Percentiles rank a stretch among this genome's conserved stretches.
These are phyloP conservation scores for Stegodyphus mimosarum DNA, from an alignment of 1,140 invertebrate species.

Conservation along the genomic window DNA sequence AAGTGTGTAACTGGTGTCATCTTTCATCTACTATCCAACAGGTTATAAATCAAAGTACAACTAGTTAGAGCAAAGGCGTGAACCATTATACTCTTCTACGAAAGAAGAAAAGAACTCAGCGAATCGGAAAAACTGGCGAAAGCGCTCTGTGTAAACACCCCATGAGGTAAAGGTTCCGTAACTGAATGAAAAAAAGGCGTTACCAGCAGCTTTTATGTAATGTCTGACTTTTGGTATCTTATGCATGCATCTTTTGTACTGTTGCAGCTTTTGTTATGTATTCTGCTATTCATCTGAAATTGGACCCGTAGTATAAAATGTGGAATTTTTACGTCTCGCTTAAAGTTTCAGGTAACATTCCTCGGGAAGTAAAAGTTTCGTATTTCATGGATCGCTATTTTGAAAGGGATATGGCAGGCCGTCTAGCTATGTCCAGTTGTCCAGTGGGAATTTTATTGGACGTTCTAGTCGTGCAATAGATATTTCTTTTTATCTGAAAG, in stretches of 20 bases:
- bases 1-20: conserved; percentile 2
- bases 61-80: background rate
- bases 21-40: background rate
- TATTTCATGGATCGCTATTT: background rate
- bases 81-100: background rate
- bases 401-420: background rate
- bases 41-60: background rate
- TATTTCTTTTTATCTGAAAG: too few species aligned
- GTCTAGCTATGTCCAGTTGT: too few species aligned
- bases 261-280: background rate
- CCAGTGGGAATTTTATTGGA: too few species aligned
- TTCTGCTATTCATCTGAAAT: conserved; percentile 12
- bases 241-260: background rate
- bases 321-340: background rate
- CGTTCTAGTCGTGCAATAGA: too few species aligned
- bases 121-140: conserved; percentile 21
- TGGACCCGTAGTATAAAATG: background rate
- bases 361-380: background rate
- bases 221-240: too few species aligned
- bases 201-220: background rate
- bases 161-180: background rate
- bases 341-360: background rate
- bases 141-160: conserved; percentile 15
- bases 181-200: background rate
- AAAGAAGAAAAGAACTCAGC: conserved; percentile 2